phyloP scores from a whole-genome alignment of 2,797 vertebrate species.

The Gadopsis marmoratus region DNA sequence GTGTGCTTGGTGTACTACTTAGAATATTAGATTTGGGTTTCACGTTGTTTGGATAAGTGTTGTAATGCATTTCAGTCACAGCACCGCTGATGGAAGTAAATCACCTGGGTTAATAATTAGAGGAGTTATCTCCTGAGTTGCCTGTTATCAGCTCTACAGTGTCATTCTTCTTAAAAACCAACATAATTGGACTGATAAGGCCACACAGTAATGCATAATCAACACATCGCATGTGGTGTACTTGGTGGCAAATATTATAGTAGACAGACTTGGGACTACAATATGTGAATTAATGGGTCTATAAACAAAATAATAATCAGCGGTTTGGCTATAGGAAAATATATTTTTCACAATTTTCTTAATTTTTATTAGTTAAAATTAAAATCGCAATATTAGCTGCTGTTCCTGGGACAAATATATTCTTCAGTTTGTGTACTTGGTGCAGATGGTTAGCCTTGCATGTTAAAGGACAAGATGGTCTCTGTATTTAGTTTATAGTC shows the following conservation, averaged over 20 bases:
- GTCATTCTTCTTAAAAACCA: slow-evolving; percentile 7
- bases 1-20: background rate
- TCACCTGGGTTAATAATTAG: slow-evolving; percentile 46
- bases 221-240: background rate
- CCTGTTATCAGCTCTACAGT: slow-evolving; percentile 30
- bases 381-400: background rate
- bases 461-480: background rate
- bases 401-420: background rate
- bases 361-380: background rate
- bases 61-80: background rate
- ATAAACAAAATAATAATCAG: background rate
- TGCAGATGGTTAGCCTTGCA: background rate
- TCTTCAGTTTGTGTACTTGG: background rate
- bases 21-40: background rate
- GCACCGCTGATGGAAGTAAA: background rate
- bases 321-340: background rate
- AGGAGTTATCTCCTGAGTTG: slow-evolving; percentile 50
- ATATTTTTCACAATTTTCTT: background rate
- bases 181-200: slow-evolving; percentile 44
- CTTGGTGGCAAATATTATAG: no score
- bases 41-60: background rate
- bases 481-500: background rate
- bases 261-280: background rate
- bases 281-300: background rate
- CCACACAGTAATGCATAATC: background rate